Base-by-base conservation (phyloP, 2,113 vertebrate genomes). In the Castor canadensis region DNA sequence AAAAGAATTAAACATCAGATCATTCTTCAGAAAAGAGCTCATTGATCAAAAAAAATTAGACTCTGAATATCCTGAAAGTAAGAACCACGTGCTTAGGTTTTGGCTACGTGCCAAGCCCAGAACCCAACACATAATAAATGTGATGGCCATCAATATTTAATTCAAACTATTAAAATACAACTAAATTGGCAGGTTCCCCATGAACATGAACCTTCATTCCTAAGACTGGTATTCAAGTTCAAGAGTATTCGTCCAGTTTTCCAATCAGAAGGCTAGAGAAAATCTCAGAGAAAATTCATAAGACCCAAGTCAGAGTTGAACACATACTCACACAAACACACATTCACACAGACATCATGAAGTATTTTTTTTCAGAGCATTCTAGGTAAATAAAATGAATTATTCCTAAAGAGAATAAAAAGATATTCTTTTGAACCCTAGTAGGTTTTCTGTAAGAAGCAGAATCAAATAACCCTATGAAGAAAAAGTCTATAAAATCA, bases 281-380 rank as follows among this genome's bases (percentile, higher is more conserved):
- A 92, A 88, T 85, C 66, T 73, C 43, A 93, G 47, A 79, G 47
- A 54, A 93, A 97, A 90, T 71, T 60, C 52, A 60, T 86, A 67
- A 94, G 38, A 86, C 10, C 16, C 49, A 88, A 73, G 47, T 60
- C 10, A 60, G 58, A 84, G 11, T 28, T 40, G 13, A 69, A 3
- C 26, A 60, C 16, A n/a, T 9, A 90, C 4, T 71, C 9, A 19
- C 9, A 58, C 4, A 35, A 3, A 22, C n/a, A 77, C 40, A 58
- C 30, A 67, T 9, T 12, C 49, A 67, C 11, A 28, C 1, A 15
- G 6, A 24, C 43, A 28, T 22, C 19, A 3, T 30, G 5, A 22
- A 81, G 43, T 2, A 10, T 10, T 47, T 32, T 69, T 76, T 43
- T 75, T 85, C 16, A 30, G 20, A 19, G 84, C 6, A n/a, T 24